Conservation (phyloP, 2,888 invertebrate genomes). For the Hemaris fuciformis region DNA sequence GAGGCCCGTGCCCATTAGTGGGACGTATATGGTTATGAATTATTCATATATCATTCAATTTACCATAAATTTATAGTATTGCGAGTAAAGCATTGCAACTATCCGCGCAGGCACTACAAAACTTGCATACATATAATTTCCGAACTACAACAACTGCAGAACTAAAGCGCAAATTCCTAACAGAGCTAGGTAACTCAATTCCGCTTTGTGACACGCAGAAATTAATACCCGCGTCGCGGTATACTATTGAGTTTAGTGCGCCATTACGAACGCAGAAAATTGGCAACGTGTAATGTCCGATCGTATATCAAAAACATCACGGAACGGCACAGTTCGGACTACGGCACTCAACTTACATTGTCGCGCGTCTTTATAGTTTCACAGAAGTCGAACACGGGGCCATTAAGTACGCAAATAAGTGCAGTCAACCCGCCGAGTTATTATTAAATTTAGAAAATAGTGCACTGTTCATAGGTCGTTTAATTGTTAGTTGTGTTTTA, state of each 20-base stretch:
- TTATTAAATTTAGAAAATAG: no score
- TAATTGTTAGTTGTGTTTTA: no score
- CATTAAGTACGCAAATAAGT: neutral
- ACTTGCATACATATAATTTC: neutral
- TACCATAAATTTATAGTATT: no score
- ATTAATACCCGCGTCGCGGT: neutral
- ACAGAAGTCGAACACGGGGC: neutral
- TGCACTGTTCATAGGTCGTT: no score
- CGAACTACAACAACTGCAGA: neutral
- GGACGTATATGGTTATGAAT: no score
- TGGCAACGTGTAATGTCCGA: neutral
- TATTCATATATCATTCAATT: no score
- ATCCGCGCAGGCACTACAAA: no score
- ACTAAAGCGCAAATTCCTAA: neutral
- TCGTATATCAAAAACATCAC: neutral
- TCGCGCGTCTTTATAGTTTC: neutral
- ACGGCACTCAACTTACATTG: neutral
- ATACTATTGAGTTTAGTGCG: constrained; percentile 1
- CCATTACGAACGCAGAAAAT: neutral
- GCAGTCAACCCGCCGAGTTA: neutral
- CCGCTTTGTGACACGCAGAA: constrained; percentile 1
- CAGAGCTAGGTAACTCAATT: neutral
- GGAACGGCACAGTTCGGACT: neutral
- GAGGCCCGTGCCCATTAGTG: no score
- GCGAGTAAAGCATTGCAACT: no score